Evolutionary conservation across 2,113 vertebrate genomes (phyloP).

Genomic region (Dipodomys stephensi): DNA sequence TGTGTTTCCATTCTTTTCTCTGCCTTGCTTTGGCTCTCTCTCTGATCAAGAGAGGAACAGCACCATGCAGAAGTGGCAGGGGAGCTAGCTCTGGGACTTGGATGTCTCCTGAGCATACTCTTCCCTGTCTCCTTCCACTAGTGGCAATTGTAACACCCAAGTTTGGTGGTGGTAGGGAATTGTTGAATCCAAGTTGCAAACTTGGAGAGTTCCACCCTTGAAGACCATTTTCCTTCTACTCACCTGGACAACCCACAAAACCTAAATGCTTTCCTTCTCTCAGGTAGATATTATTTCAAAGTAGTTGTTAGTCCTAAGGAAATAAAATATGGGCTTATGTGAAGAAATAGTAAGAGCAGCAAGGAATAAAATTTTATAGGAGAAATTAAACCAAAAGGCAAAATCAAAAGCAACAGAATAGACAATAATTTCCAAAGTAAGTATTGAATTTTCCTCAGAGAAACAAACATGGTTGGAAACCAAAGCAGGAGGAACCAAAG

Average conservation of each 20-base stretch:
- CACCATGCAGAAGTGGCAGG: not conserved
- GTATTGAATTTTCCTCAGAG: not conserved
- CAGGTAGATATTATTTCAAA: not conserved
- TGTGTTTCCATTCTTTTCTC: not conserved
- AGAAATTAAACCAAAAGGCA: constrained; percentile 12
- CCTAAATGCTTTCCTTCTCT: not conserved
- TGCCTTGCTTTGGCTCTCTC: not conserved
- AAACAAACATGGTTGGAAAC: not conserved
- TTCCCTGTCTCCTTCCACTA: not conserved
- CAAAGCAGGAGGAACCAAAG: not conserved
- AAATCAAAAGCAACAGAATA: constrained; percentile 18
- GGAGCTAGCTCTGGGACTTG: not conserved
- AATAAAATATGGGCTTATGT: not conserved
- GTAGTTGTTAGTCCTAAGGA: not conserved
- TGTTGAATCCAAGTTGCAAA: not conserved
- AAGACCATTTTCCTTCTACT: not conserved
- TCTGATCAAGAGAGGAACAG: not conserved
- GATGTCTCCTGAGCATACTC: not conserved
- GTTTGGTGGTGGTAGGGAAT: too few relatives aligned
- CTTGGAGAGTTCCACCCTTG: not conserved
- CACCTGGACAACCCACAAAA: not conserved
- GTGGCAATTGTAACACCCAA: not conserved
- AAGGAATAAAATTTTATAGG: not conserved
- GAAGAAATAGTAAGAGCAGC: not conserved
- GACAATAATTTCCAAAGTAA: not conserved